Base-by-base conservation (phyloP, 2,113 vertebrate genomes). In the Heteronetta atricapilla region DNA sequence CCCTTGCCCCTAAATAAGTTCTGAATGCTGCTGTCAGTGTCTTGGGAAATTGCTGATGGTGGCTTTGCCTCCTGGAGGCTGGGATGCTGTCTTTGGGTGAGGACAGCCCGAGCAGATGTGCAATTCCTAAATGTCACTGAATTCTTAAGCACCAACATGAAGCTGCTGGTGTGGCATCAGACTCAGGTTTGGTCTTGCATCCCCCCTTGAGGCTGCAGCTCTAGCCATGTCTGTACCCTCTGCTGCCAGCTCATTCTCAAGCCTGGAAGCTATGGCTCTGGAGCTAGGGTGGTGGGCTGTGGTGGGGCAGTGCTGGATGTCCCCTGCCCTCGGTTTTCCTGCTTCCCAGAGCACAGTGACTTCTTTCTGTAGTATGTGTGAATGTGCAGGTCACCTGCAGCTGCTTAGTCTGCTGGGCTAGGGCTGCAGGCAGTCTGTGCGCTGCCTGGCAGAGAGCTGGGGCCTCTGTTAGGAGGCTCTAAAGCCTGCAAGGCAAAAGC, bases 401-500 rank as follows among this genome's bases (percentile, higher is more conserved):
- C 13, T 21, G 46, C 50, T 91, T 88, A 48, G 66, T 58, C 44
- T 73, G 25, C 48, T 36, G 59, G 76, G 50, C 79, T 81, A 38
- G 83, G 70, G 29, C 82, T 44, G 48, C 17, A 21, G 89, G 88
- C 82, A 22, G 4, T 31, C 50, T 88, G 48, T 42, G 60, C 0
- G 0, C 82, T 56, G 58, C 75, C 46, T 93, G 72, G 85, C 40
- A 91, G 75, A 91, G 82, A 88, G 86, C 5, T 4, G 31, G 69
- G 48, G 74, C 74, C 74, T 82, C 7, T 6, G 8, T 52, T 36
- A 4, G 29, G 0, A 48, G 88, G 7, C 64, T 86, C 77, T 40
- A 60, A 87, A 72, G 78, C 42, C 66, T 86, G 89, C 68, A 91
- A 80, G 92, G 90, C 75, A 86, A 88, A 93, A 44, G 50, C 8